Evolutionary conservation across 2,113 vertebrate genomes (phyloP), one percentile per base, ranked within the genome.

Genomic region (Myotis davidii): DNA sequence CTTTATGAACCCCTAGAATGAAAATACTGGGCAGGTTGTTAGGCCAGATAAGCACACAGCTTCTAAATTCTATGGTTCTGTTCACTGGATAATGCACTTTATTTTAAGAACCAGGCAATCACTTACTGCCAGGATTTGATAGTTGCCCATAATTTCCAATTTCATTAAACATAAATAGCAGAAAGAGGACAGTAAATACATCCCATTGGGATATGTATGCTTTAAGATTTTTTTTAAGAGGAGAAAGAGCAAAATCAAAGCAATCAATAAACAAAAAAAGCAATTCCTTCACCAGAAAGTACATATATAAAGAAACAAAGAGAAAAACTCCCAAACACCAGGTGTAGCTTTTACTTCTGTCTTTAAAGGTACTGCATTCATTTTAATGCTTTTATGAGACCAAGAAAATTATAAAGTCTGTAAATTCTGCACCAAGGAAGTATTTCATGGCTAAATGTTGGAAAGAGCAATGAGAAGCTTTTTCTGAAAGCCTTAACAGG

Each of bases 211-310:
- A 72, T 9, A 67, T 21, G 42, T 5, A 18, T 17, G 25, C 37
- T 52, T 91, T 65, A 77, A 64, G 34, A 29, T 27, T 23, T 56
- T 87, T 94, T 87, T 94, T 76, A 92, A 74, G 12, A 64, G 32
- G 50, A 25, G 14, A 42, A 81, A 82, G n/a, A 90, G 29, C 21
- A 94, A 96, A 96, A 88, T 72, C 18, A 65, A 84, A 85, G 83
- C 27, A 83, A 88, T 85, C 27, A 32, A 37, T 69, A 61, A 77
- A 18, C 54, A 29, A 86, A 82, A 91, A 61, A 84, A 96, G 50
- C 52, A 20, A 91, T 72, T 50, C n/a, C 50, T 76, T 73, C 2
- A 67, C 37, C 54, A 89, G 61, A 64, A 37, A 52, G 25, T 78
- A 27, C 54, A 67, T 42, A 83, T 1, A n/a, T 45, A 94, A 91